phyloP scores from a whole-genome alignment of 2,888 invertebrate genomes.

The Ochropleura plecta region DNA sequence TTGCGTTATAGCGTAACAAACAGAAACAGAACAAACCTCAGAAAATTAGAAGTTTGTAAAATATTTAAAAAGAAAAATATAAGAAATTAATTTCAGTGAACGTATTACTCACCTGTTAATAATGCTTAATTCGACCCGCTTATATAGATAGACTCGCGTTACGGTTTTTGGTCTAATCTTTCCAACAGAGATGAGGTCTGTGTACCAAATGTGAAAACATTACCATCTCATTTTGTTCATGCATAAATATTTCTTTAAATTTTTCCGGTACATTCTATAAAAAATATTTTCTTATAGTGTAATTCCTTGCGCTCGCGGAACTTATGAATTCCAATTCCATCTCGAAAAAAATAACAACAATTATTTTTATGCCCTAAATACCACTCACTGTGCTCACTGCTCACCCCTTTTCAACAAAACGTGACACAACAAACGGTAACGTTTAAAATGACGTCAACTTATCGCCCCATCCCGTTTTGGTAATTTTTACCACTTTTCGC shows the following conservation, averaged over 20 bases:
- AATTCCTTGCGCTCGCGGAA: background rate
- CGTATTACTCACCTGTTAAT: background rate
- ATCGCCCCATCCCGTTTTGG: constrained; percentile 55
- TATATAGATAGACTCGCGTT: background rate
- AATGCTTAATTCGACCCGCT: background rate
- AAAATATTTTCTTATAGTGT: background rate
- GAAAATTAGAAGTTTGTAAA: too few species aligned
- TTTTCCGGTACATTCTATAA: background rate
- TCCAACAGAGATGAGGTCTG: background rate
- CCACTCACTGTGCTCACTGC: constrained; percentile 12
- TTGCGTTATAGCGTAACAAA: background rate
- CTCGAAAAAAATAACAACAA: background rate
- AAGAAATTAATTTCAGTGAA: background rate
- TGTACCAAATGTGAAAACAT: background rate
- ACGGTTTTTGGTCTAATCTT: background rate
- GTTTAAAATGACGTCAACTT: constrained; percentile 60
- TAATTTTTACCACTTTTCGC: constrained; percentile 68
- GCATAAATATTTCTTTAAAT: background rate
- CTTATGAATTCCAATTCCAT: background rate
- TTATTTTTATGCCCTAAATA: constrained; percentile 15
- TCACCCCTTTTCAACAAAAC: constrained; percentile 51
- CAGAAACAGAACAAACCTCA: too few species aligned
- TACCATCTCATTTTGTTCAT: background rate
- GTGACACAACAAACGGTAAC: constrained; percentile 64
- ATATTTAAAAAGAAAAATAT: too few species aligned